Conservation (phyloP, 2,888 invertebrate genomes). For the Latheticus oryzae region DNA sequence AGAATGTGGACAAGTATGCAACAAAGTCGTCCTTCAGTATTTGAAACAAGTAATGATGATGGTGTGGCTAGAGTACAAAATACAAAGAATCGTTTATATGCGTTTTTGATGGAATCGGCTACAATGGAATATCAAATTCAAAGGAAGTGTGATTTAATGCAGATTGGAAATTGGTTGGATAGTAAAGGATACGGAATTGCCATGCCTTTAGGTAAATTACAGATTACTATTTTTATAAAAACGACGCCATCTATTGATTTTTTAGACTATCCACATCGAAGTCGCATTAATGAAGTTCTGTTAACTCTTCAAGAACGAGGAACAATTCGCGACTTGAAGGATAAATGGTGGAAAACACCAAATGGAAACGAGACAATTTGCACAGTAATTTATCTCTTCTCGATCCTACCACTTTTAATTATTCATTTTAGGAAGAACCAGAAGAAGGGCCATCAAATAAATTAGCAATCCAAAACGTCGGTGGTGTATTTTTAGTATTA, state of each 20-base stretch:
- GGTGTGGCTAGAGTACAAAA: constrained; percentile 85
- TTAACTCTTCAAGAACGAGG: constrained; percentile 91
- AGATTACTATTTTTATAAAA: not conserved
- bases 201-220: constrained; percentile 81
- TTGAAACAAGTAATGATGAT: constrained; percentile 64
- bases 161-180: constrained; percentile 83
- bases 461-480: constrained; percentile 87
- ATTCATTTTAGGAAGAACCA: constrained; percentile 7
- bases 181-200: constrained; percentile 93
- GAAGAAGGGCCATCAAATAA: constrained; percentile 67
- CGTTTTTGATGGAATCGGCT: constrained; percentile 95
- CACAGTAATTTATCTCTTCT: constrained; percentile 13
- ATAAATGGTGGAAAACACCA: constrained; percentile 89
- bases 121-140: constrained; percentile 91
- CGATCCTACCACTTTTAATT: not conserved
- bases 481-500: constrained; percentile 91
- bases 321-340: constrained; percentile 80
- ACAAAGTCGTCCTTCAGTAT: constrained; percentile 24
- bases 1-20: constrained; percentile 42
- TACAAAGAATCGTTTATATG: constrained; percentile 73
- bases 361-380: constrained; percentile 15
- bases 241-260: constrained; percentile 13
- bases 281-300: constrained; percentile 85
- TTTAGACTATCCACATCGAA: constrained; percentile 79
- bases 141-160: constrained; percentile 83